phyloP scores from a whole-genome alignment of 2,888 invertebrate species.

The Synergus umbraculus region DNA sequence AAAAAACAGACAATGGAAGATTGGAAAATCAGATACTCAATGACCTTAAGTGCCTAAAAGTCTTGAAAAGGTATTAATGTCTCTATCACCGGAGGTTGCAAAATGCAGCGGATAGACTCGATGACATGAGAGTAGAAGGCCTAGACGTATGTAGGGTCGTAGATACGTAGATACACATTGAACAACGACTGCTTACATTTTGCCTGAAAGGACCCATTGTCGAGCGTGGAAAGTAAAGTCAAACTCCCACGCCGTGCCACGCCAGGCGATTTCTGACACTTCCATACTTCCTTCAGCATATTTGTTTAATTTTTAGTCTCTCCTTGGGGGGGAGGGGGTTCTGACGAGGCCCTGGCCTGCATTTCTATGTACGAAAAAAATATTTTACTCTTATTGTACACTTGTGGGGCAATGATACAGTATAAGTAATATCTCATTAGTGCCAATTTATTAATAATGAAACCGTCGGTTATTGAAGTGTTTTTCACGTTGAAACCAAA shows the following conservation, averaged over 20 bases:
- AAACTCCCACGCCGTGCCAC: constrained; percentile 60
- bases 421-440: too few relatives aligned
- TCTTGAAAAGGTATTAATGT: neutral
- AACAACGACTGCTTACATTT: constrained; percentile 34
- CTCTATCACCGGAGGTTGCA: constrained; percentile 8
- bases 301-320: constrained; percentile 36
- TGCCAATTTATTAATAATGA: too few relatives aligned
- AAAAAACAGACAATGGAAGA: neutral
- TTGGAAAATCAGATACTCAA: neutral
- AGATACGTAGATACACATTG: constrained; percentile 7
- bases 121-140: constrained; percentile 8
- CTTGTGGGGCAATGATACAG: too few relatives aligned
- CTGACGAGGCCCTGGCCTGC: too few relatives aligned
- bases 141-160: neutral
- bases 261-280: constrained; percentile 43
- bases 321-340: too few relatives aligned
- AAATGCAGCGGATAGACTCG: constrained; percentile 13
- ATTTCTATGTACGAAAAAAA: too few relatives aligned
- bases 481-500: too few relatives aligned
- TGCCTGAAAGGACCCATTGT: constrained; percentile 57
- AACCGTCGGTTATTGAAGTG: too few relatives aligned
- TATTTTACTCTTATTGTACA: too few relatives aligned
- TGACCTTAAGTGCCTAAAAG: constrained; percentile 26
- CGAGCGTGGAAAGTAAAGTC: constrained; percentile 54
- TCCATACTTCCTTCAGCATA: constrained; percentile 43